Evolutionary conservation across 2,888 invertebrate species (phyloP).

Genomic region (Sepiola atlantica): DNA sequence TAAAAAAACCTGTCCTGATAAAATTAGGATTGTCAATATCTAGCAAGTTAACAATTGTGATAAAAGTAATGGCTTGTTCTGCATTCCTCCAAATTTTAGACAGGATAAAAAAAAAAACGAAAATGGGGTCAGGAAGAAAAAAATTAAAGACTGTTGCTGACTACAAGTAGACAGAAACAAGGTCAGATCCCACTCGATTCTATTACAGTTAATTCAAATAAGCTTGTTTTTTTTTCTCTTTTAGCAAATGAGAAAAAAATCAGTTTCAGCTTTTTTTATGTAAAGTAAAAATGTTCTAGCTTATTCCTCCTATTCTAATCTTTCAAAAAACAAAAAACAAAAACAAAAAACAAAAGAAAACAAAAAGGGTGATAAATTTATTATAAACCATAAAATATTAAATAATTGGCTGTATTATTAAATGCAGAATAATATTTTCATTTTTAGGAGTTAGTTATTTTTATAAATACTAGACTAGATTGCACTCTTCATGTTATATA

Average conservation of each 20-base stretch:
- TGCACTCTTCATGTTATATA: background rate
- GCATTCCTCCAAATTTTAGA: background rate
- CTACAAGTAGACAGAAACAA: background rate
- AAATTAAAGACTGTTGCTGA: background rate
- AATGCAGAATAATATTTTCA: background rate
- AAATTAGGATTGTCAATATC: background rate
- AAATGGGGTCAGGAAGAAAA: background rate
- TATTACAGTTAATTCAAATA: slow-evolving; percentile 8
- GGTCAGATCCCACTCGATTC: background rate
- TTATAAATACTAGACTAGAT: background rate
- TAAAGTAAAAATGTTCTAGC: background rate
- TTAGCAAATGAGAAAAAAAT: background rate
- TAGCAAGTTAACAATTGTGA: background rate
- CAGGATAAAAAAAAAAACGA: background rate
- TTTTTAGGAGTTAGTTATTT: background rate
- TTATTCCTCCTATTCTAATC: background rate
- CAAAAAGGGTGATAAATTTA: too few species aligned
- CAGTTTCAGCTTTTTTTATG: background rate
- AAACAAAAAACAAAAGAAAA: background rate
- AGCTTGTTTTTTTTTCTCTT: background rate
- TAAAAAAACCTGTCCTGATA: background rate
- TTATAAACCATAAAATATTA: too few species aligned
- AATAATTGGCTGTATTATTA: background rate
- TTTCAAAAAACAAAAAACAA: background rate
- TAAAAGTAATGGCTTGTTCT: background rate